phyloP scores from a whole-genome alignment of 2,888 invertebrate species.

The Eurois occulta region DNA sequence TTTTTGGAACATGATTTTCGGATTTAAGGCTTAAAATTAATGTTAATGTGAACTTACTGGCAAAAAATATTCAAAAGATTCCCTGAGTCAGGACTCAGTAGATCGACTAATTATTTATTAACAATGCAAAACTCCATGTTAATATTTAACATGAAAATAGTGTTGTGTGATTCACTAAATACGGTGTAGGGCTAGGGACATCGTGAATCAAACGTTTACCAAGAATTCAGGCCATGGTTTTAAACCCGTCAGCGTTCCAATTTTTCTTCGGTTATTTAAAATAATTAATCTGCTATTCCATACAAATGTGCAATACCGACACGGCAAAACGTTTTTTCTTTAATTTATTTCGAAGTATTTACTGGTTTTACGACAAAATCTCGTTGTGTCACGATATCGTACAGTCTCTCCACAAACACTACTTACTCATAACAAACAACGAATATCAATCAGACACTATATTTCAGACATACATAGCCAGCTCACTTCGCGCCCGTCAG shows the following conservation, averaged over 20 bases:
- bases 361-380: too few relatives aligned
- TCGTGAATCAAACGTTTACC: too few relatives aligned
- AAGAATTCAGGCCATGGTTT: too few relatives aligned
- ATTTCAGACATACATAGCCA: constrained; percentile 60
- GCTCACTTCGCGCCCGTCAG: constrained; percentile 63
- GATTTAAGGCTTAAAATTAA: constrained; percentile 4
- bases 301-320: too few relatives aligned
- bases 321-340: too few relatives aligned
- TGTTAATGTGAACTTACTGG: neutral
- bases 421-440: constrained; percentile 39
- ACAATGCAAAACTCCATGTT: neutral
- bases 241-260: too few relatives aligned
- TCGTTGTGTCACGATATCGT: neutral
- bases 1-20: constrained; percentile 37
- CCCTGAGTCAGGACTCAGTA: neutral
- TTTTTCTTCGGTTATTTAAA: too few relatives aligned
- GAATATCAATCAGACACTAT: constrained; percentile 52
- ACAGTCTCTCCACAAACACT: neutral
- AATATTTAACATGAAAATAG: neutral
- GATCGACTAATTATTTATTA: neutral
- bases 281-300: too few relatives aligned
- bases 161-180: neutral
- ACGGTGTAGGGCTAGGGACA: too few relatives aligned
- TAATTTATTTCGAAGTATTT: too few relatives aligned
- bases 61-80: neutral